Conservation (phyloP, 1,140 invertebrate genomes). For the Sinonovacula constricta region DNA sequence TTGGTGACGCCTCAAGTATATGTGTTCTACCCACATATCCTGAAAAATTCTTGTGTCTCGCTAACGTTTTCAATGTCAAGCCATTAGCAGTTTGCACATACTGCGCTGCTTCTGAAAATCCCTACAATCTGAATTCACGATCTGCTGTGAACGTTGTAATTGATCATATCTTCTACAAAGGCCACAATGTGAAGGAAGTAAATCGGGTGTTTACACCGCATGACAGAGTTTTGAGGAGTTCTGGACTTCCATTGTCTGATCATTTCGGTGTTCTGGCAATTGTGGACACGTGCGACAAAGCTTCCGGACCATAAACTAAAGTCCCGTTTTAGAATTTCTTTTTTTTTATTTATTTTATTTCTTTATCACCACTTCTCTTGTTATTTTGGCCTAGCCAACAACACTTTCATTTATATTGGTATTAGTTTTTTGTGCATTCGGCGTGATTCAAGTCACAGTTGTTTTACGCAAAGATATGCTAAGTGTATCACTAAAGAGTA, state of each 20-base stretch:
- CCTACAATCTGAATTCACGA: background rate
- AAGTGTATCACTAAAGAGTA: too few relatives aligned
- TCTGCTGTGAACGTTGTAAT: background rate
- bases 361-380: too few relatives aligned
- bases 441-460: too few relatives aligned
- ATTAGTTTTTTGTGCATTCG: too few relatives aligned
- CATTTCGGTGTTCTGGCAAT: constrained; percentile 34
- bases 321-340: too few relatives aligned
- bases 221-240: background rate
- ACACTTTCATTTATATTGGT: too few relatives aligned
- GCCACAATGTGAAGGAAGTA: background rate
- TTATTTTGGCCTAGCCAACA: too few relatives aligned
- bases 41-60: constrained; percentile 13
- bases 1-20: constrained; percentile 6
- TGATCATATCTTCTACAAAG: constrained; percentile 37
- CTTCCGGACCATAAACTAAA: too few relatives aligned
- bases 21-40: constrained; percentile 4
- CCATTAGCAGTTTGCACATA: constrained; percentile 10
- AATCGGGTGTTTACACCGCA: constrained; percentile 9
- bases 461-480: too few relatives aligned
- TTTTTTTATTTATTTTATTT: too few relatives aligned
- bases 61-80: constrained; percentile 1
- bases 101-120: constrained; percentile 28
- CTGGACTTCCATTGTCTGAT: constrained; percentile 14
- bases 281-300: background rate